Conservation (phyloP, 2,888 invertebrate genomes). For the Drosophila affinis region DNA sequence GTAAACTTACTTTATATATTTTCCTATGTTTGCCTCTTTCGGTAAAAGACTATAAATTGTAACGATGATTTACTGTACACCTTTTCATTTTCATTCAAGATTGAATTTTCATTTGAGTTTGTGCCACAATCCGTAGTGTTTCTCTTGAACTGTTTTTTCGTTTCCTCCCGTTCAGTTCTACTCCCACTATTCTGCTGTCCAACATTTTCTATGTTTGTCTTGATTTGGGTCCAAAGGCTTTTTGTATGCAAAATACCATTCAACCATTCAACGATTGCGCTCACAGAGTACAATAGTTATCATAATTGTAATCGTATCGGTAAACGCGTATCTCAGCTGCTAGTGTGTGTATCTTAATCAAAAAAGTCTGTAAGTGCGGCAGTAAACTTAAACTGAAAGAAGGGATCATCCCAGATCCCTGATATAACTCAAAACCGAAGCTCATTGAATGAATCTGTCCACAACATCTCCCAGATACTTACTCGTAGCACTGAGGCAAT, state of each 20-base stretch:
- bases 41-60: conserved; percentile 47
- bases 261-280: conserved; percentile 50
- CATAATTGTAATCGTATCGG: conserved; percentile 35
- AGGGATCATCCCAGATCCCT: conserved; percentile 32
- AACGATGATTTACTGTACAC: conserved; percentile 52
- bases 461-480: conserved; percentile 37
- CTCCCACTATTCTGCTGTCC: conserved; percentile 40
- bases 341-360: conserved; percentile 81
- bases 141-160: conserved; percentile 27
- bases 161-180: conserved; percentile 34
- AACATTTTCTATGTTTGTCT: conserved; percentile 41
- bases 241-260: conserved; percentile 80
- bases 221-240: conserved; percentile 75
- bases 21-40: conserved; percentile 67
- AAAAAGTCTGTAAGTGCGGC: conserved; percentile 73
- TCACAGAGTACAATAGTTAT: conserved; percentile 50
- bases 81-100: conserved; percentile 23
- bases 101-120: conserved; percentile 35
- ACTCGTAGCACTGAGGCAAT: conserved; percentile 31
- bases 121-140: conserved; percentile 64
- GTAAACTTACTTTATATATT: conserved; percentile 65
- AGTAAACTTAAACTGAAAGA: conserved; percentile 45
- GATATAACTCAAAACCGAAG: conserved; percentile 44
- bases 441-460: conserved; percentile 69
- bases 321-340: conserved; percentile 48